A percentile compares a stretch with the other conserved stretches of the same genome.
phyloP scores from a whole-genome alignment of 1,140 invertebrate species.

The Anadara kagoshimensis region DNA sequence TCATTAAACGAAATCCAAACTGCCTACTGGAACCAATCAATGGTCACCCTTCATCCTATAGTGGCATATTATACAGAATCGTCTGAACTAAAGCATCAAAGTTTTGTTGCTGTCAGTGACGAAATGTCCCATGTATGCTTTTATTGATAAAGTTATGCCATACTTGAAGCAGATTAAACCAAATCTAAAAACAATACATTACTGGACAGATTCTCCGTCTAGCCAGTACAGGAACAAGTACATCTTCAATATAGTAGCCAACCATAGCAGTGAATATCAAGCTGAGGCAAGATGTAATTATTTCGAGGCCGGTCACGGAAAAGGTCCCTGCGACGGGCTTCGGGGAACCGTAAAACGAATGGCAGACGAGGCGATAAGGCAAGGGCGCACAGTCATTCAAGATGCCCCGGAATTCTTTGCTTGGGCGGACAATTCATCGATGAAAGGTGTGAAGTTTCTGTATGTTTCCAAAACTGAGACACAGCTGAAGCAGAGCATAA shows the following conservation, averaged over 20 bases:
- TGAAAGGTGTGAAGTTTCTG: no score
- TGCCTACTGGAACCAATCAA: constrained; percentile 24
- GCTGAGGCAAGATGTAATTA: no score
- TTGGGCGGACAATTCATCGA: no score
- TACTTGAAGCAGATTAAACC: neutral
- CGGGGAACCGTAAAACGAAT: no score
- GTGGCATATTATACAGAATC: constrained; percentile 20
- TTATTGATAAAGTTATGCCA: constrained; percentile 3
- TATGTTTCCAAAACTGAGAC: no score
- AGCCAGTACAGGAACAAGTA: constrained; percentile 29
- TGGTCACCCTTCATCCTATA: constrained; percentile 36
- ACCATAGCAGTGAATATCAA: constrained; percentile 11
- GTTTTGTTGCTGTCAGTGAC: neutral
- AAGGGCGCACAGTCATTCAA: constrained; percentile 3
- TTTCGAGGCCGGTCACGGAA: no score
- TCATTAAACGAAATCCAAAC: constrained; percentile 21
- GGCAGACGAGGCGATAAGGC: neutral
- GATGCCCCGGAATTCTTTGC: no score
- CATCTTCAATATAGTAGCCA: constrained; percentile 27
- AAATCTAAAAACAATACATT: constrained; percentile 35
- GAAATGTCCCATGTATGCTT: constrained; percentile 8
- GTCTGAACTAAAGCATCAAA: constrained; percentile 5
- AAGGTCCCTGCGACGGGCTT: no score
- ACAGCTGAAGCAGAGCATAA: no score
- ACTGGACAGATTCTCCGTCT: no score